These are phyloP conservation scores for Eupristina koningsbergeri DNA, from an alignment of 1,140 invertebrate genomes.

Conservation along the genomic window DNA sequence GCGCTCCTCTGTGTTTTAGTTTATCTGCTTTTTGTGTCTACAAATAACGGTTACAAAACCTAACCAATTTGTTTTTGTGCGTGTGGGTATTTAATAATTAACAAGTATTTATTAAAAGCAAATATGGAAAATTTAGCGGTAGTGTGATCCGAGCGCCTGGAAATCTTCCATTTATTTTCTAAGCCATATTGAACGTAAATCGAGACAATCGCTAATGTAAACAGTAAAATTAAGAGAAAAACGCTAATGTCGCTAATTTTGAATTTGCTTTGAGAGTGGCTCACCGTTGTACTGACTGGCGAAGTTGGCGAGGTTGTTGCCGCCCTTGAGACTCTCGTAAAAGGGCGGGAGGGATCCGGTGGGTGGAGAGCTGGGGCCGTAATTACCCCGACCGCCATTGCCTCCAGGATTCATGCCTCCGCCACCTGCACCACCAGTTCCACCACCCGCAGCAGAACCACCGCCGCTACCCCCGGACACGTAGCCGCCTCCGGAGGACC, in stretches of 20 bases:
- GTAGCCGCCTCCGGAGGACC: constrained; percentile 72
- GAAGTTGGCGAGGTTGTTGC: constrained; percentile 76
- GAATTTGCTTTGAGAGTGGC: background rate
- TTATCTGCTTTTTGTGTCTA: background rate
- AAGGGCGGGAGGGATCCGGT: constrained; percentile 88
- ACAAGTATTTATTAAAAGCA: background rate
- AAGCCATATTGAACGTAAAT: background rate
- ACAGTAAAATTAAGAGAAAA: background rate
- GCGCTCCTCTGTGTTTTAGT: background rate
- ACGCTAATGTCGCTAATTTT: background rate
- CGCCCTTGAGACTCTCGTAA: constrained; percentile 86
- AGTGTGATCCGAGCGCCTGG: background rate
- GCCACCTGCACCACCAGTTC: constrained; percentile 77
- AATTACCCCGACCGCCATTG: constrained; percentile 82
- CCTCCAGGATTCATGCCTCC: constrained; percentile 82
- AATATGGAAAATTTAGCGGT: background rate
- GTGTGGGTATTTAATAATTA: background rate
- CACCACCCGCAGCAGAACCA: constrained; percentile 69
- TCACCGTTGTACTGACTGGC: constrained; percentile 73
- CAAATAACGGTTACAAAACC: background rate
- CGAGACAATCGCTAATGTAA: background rate
- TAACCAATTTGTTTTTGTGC: background rate
- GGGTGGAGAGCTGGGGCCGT: constrained; percentile 86
- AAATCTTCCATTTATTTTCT: background rate
- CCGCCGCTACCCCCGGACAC: constrained; percentile 68